Base-by-base conservation (phyloP, 2,888 invertebrate species). In the Netelia fuscicornis region DNA sequence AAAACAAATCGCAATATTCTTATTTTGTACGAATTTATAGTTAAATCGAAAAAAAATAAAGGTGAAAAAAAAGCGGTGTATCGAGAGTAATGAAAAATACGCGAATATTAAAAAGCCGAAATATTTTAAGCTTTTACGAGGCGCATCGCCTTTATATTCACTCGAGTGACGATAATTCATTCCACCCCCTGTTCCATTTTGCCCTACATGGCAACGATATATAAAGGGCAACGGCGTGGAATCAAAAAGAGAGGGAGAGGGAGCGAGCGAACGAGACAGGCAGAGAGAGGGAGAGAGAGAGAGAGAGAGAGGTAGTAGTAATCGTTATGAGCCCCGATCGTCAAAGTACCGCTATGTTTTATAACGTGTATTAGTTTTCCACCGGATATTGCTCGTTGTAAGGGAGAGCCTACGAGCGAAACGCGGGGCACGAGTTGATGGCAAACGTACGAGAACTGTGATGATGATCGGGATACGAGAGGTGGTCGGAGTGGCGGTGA, bases 381-480 rank as follows among this genome's bases (percentile, higher is more conserved):
- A 80, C 58, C 64, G 70, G 75, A 83, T 83, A 83, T 83, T 79
- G 83, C 83, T 80, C 58, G 79, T 79, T 83, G 79, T 71, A 75
- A 83, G 72, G 78, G 44, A 74, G 54, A 58, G 42, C 60, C 62
- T 67, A 68, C 30, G 52, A 48, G 60, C 54, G 74, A 54, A 17
- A 64, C 17, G 25, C 54, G 58, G 11, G 58, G 20, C 37, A 5
- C 37, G 52, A 42, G 54, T 17, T 17, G 58, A 9, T 13, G 58
- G n/a, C 8, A 58, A 58, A n/a, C 58, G 48, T 52, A 48, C 6
- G 25, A 11, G 17, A 44, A 11, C 52, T 48, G 48, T 20, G 52
- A 17, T 54, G 30, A 58, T 37, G 52, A 44, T 75, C 20, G 62
- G 9, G 52, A 60, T 58, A n/a, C 8, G 10, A 9, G 52, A 60